Evolutionary conservation across 2,888 invertebrate genomes (phyloP).

Genomic region (Lamellibrachia satsuma): DNA sequence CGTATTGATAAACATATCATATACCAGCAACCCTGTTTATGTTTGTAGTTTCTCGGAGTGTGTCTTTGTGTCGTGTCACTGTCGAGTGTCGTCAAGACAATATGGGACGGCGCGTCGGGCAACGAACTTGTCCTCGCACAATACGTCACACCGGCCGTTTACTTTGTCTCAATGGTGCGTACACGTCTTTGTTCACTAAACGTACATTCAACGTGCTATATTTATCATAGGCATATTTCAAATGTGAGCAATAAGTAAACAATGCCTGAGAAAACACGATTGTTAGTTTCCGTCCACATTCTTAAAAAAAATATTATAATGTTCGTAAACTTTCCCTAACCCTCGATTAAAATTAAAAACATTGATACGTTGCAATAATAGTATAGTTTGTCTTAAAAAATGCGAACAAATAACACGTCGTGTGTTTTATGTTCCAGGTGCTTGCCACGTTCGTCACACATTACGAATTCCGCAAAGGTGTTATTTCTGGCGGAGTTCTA

Average conservation of each 20-base stretch:
- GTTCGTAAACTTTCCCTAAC: background rate
- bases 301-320: background rate
- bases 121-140: background rate
- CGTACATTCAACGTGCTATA: no score
- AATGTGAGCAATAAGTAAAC: background rate
- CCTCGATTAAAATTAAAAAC: background rate
- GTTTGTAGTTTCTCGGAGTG: background rate
- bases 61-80: background rate
- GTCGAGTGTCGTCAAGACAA: background rate
- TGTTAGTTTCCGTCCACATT: background rate
- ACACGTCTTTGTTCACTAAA: background rate
- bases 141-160: background rate
- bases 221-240: background rate
- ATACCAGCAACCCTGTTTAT: no score
- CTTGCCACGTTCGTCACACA: slow-evolving; percentile 36
- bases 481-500: slow-evolving; percentile 38
- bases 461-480: slow-evolving; percentile 33
- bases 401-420: background rate
- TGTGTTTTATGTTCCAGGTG: slow-evolving; percentile 26
- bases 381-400: background rate
- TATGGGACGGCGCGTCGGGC: background rate
- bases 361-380: background rate
- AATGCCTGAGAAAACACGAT: background rate
- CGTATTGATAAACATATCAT: no score
- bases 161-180: background rate